These are phyloP conservation scores for Seriola quinqueradiata DNA, from an alignment of 2,113 vertebrate species.

Conservation along the genomic window DNA sequence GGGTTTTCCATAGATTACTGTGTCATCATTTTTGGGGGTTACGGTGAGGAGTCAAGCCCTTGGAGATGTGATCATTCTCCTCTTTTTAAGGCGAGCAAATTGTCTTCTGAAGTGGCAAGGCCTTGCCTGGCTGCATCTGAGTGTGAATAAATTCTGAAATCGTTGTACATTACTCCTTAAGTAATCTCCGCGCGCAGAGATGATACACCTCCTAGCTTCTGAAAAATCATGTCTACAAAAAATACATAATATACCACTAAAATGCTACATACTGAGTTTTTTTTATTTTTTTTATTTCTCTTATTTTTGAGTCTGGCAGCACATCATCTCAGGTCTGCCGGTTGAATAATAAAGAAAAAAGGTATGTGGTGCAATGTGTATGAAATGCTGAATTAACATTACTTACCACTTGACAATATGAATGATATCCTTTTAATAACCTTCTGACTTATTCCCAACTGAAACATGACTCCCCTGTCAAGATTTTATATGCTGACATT, in stretches of 20 bases:
- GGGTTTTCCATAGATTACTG: constrained; percentile 63
- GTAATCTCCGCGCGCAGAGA: constrained; percentile 14
- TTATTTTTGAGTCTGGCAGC: not conserved
- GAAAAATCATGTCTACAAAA: constrained; percentile 10
- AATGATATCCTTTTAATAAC: constrained; percentile 67
- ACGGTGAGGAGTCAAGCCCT: constrained; percentile 72
- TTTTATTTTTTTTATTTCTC: not conserved
- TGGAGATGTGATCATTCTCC: constrained; percentile 72
- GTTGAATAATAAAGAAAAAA: constrained; percentile 13
- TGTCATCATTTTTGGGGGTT: constrained; percentile 74
- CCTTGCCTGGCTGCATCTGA: constrained; percentile 28
- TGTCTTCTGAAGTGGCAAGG: constrained; percentile 43
- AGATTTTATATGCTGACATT: constrained; percentile 68
- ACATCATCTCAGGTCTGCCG: not conserved
- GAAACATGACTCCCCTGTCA: constrained; percentile 62
- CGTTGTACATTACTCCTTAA: constrained; percentile 18
- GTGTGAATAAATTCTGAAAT: constrained; percentile 36
- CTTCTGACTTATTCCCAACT: constrained; percentile 45
- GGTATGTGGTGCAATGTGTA: not conserved
- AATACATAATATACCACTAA: not conserved
- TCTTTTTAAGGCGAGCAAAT: constrained; percentile 69
- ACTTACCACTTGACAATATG: constrained; percentile 58
- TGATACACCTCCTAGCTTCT: constrained; percentile 1
- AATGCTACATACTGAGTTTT: not conserved
- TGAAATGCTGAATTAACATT: constrained; percentile 62